Evolutionary conservation across 2,113 vertebrate genomes (phyloP), one percentile per base, ranked within the genome.

Genomic region (Rana temporaria): DNA sequence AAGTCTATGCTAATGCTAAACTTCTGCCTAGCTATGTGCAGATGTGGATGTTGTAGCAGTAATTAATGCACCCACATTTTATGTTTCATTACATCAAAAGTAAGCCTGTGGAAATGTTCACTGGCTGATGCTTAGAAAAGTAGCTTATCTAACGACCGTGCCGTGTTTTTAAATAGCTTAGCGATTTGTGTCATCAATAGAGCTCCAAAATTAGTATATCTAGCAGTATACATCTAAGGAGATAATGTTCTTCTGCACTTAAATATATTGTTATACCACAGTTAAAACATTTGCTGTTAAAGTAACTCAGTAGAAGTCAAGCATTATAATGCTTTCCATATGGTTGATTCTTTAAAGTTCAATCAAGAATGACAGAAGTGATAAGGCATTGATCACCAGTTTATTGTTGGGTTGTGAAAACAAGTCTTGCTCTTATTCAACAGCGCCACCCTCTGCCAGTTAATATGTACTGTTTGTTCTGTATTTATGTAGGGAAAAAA

Each of bases 371-470:
- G 60, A 75, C 79, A 81, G 67, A 75, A 79, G 84, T 38, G 65
- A 87, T 26, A 78, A 84, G n/a, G 70, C 84, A 85, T 17, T 85
- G 84, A 88, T 78, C 74, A 4, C 22, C 71, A 83, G 52, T 87
- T 82, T 79, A 86, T 38, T 9, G 82, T 69, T 34, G 78, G 84
- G 81, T 6, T 1, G 0, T 1, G 8, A 17, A 3, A 3, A 6
- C 19, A 0, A 0, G 0, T 2, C 0, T 5, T 85, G 88, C 55
- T 84, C 24, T 87, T 91, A 81, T 86, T 79, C 92, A 93, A 94
- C 87, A 95, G 89, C 90, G 71, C 90, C 93, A 92, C 79, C 91
- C 91, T 85, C 90, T 88, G 93, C 81, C 82, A 60, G 11, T 20
- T 32, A 42, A 22, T 19, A 38, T 15, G 52, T 59, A 67, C 18